A percentile compares a stretch with the other conserved stretches of the same genome.
phyloP scores from a whole-genome alignment of 2,797 vertebrate genomes.

The Sarcoramphus papa region DNA sequence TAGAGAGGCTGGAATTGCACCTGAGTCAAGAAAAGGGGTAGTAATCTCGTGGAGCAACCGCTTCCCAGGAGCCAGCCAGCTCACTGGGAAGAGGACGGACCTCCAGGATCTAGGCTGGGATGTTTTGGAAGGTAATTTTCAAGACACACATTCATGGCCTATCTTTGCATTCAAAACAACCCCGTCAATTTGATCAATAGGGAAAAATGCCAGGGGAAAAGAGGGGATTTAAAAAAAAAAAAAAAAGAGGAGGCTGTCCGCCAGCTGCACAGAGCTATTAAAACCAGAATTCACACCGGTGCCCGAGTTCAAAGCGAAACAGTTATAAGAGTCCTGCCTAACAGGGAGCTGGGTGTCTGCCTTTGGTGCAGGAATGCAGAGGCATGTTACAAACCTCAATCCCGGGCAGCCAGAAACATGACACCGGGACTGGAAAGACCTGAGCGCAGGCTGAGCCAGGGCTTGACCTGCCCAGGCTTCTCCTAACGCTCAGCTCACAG shows the following conservation, averaged over 20 bases:
- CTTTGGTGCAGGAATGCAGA: background rate
- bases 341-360: background rate
- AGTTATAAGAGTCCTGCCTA: background rate
- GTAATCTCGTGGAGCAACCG: rapidly evolving
- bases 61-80: background rate
- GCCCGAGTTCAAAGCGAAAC: background rate
- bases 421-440: background rate
- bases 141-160: rapidly evolving
- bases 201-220: background rate
- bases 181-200: rapidly evolving
- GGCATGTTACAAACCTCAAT: background rate
- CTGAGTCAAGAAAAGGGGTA: background rate
- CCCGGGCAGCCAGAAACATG: background rate
- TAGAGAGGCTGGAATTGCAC: background rate
- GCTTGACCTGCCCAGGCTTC: background rate
- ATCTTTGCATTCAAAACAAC: background rate
- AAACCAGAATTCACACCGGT: background rate
- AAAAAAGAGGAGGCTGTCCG: background rate
- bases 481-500: background rate
- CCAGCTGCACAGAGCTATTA: background rate
- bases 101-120: background rate
- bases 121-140: background rate
- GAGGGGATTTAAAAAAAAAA: background rate
- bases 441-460: background rate
- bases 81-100: background rate